These are phyloP conservation scores for Ictidomys tridecemlineatus DNA, from an alignment of 2,113 vertebrate genomes.

Conservation along the genomic window DNA sequence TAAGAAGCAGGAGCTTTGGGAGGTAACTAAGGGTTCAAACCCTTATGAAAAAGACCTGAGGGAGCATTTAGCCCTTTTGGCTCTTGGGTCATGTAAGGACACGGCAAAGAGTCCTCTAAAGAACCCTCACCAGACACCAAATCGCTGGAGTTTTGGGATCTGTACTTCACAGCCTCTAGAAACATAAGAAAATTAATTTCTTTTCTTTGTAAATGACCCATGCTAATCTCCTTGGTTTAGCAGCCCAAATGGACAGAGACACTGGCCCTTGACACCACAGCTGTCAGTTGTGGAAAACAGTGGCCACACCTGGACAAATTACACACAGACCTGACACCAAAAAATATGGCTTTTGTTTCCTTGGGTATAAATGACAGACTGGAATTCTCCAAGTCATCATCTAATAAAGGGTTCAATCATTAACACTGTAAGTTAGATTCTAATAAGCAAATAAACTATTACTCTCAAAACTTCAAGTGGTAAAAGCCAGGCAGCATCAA, in stretches of 20 bases:
- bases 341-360: background rate
- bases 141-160: background rate
- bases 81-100: background rate
- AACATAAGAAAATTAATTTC: background rate
- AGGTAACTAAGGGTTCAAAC: background rate
- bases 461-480: background rate
- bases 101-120: background rate
- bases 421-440: slow-evolving; percentile 39
- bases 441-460: slow-evolving; percentile 59
- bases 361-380: background rate
- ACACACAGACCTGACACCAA: background rate
- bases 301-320: background rate
- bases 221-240: background rate
- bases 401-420: slow-evolving; percentile 32
- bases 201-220: background rate
- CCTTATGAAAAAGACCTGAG: background rate
- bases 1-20: background rate
- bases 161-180: background rate
- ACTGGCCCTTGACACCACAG: background rate
- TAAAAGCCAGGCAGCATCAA: background rate
- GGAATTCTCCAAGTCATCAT: slow-evolving; percentile 23
- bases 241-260: background rate
- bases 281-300: background rate
- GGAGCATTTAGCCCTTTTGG: background rate
- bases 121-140: background rate